Evolutionary conservation across 2,797 vertebrate species (phyloP), one percentile per base, ranked within the genome.

Genomic region (Gymnopithys bicolor): DNA sequence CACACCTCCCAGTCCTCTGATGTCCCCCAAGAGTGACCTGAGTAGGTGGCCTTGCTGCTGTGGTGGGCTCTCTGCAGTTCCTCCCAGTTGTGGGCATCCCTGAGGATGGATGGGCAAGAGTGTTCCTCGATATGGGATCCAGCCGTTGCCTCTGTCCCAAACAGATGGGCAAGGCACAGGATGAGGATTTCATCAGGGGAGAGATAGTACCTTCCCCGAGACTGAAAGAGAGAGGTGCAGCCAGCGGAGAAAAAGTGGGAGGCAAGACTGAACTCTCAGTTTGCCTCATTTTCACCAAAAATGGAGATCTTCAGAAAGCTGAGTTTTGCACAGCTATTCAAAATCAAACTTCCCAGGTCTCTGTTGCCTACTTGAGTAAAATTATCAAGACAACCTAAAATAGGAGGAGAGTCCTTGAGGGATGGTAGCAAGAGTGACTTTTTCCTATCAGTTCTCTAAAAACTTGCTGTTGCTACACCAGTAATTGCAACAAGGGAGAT

Each of bases 401-500:
- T 9, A 90, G 85, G 77, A 90, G 55, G 27, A 28, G 55, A 78
- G 83, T 87, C 91, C 88, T 96, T 94, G 95, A 90, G 46, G 75
- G 49, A 30, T 12, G 5, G 56, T 35, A 58, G 67, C 67, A 76
- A 64, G 27, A 79, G 17, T 14, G 52, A 53, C 70, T 74, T 84
- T 76, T 94, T 43, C 41, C 49, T 90, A 66, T 79, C 77, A 68
- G 53, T 90, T 87, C n/a, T 89, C 60, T 66, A 48, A 82, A 89
- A 94, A 37, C n/a, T 56, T 84, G 39, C 45, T 53, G 80, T 82
- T 93, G 73, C 67, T 73, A 46, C 49, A 79, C 16, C 24, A 89
- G 56, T 39, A 83, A 74, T 63, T 60, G 78, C 86, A 90, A 80
- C 71, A 87, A 62, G 30, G n/a, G 56, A 70, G 55, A 74, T 35